These are phyloP conservation scores for Ctenicera cuprea DNA, from an alignment of 2,888 invertebrate species.

Conservation along the genomic window DNA sequence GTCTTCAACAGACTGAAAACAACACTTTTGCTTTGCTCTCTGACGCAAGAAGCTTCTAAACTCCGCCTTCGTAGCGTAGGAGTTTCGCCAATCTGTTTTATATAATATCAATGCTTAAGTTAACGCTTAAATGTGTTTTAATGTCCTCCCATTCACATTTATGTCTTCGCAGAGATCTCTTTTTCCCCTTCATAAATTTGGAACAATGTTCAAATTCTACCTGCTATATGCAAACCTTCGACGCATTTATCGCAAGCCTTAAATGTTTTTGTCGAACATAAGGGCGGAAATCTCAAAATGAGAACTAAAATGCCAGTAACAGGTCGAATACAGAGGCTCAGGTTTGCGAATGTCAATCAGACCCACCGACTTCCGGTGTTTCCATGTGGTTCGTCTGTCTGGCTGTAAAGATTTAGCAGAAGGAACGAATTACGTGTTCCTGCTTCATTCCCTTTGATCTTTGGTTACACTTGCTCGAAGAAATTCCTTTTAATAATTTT, in stretches of 20 bases:
- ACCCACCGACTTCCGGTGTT: slow-evolving; percentile 38
- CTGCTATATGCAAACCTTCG: not conserved
- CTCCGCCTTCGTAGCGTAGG: too few species aligned
- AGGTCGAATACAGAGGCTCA: slow-evolving; percentile 35
- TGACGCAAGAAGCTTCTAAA: too few species aligned
- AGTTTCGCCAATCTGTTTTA: too few species aligned
- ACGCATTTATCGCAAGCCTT: not conserved
- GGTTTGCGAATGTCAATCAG: slow-evolving; percentile 44
- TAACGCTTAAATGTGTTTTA: too few species aligned
- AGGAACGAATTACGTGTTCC: slow-evolving; percentile 19
- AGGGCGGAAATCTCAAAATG: slow-evolving; percentile 42
- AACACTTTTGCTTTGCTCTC: too few species aligned
- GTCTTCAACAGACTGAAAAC: too few species aligned
- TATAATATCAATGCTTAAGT: too few species aligned
- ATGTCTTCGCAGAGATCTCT: too few species aligned
- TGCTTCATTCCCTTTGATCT: slow-evolving; percentile 1
- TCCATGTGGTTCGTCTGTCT: slow-evolving; percentile 7
- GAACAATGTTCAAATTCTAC: not conserved
- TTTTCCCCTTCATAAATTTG: too few species aligned
- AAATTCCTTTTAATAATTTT: not conserved
- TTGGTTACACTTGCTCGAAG: slow-evolving; percentile 10
- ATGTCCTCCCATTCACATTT: too few species aligned
- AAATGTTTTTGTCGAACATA: slow-evolving; percentile 15
- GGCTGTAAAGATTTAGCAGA: not conserved
- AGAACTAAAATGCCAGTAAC: slow-evolving; percentile 35